Base-by-base conservation (phyloP, 2,888 invertebrate species). In the Allacma fusca region DNA sequence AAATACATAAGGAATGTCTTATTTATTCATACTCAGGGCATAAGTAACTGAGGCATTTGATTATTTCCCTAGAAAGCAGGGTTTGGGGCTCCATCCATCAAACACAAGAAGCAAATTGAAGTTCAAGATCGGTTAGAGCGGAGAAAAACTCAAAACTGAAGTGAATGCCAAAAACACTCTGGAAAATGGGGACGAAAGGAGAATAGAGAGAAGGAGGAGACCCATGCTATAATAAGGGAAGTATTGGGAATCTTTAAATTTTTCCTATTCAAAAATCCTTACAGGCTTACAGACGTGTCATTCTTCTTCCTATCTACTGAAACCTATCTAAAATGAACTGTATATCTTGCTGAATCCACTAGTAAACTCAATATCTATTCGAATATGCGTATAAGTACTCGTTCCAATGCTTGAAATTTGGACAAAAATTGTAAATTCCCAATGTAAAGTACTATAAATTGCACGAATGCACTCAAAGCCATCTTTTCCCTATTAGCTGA, bases 241-340 rank as follows among this genome's bases (percentile, higher is more conserved):
- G 50, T 50, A 50, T 50, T 50, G 50, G 50, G 7, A 50, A 50
- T 50, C 50, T 50, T 50, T n/a, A 50, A 5, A 50, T 50, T 50
- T 50, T 50, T 16, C 50, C 16, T 50, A n/a, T 50, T 50, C n/a
- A n/a, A 50, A 50, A 50, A 50, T 50, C 50, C 50, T 4, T 50
- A 16, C 50, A 50, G 7, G 50, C 50, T 4, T 50, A 16, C 50
- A 50, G 7, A 16, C 50, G n/a, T 50, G 50, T 50, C 16, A 19
- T 50, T n/a, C n/a, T 9, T 50, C 16, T 50, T 50, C 2, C 50
- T 50, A 50, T 50, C n/a, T 9, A 9, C 50, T 19, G 16, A 50
- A 50, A 50, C 2, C n/a, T 50, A 2, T 16, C 7, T 40, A 9
- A 40, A 16, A 5, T 50, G 4, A 13, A 13, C 50, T 19, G 4